Evolutionary conservation across 1,140 invertebrate genomes (phyloP), one percentile per base, ranked within the genome.

Genomic region (Drosophila guanche): DNA sequence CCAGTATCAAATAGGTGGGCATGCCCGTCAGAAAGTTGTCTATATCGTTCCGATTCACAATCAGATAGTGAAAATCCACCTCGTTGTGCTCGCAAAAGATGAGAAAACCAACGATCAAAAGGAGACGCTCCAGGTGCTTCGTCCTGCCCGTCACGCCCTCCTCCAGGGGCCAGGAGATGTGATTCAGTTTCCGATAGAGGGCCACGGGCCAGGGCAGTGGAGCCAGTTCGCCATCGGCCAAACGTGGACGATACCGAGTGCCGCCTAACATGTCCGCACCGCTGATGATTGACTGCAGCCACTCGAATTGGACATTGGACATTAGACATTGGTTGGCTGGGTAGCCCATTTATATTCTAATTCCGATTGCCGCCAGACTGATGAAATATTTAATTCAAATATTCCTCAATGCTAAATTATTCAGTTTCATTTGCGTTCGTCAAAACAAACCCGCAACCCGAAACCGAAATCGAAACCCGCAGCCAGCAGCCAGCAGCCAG

Each of bases 131-230:
- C 5, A 75, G 3, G 0, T 47, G 25, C 5, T 74, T n/a, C n/a
- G 7, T 33, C n/a, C 51, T 40, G 1, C 51, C 25, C 48, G 58
- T 56, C 10, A 52, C 59, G 3, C 57, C 67, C 40, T 78, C 83
- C 63, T 88, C 83, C 27, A 86, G 63, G 1, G 83, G 83, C 83
- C 83, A 86, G 16, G 59, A 47, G 5, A 81, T 68, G 25, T 88
- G 83, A 46, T 86, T 86, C 4, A 88, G 29, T 4, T 42, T 42
- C 6, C 83, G 65, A 25, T 86, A 86, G 8, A 86, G 0, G 23
- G 75, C 59, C 56, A 86, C 29, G 0, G 83, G 83, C 83, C 83
- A 88, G 20, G 67, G 52, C 58, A 88, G 22, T 12, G 70, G 74
- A 1, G 58, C 83, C 3, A 66, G 5, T 6, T 47, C 43, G 23